phyloP scores from a whole-genome alignment of 1,140 invertebrate genomes.

The Tetranychus urticae region DNA sequence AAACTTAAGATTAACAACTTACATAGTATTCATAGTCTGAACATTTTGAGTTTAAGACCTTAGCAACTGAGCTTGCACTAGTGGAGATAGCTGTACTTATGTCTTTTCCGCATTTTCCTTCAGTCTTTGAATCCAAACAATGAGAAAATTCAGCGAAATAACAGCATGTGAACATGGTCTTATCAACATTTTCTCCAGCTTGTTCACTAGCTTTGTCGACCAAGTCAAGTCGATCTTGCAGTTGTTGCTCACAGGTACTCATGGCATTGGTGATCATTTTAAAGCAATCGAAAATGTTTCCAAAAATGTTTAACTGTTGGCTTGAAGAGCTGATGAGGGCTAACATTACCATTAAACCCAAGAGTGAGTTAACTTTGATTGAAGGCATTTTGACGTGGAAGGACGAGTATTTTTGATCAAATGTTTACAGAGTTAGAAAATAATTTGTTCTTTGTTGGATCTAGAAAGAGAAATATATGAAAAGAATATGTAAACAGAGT shows the following conservation, averaged over 20 bases:
- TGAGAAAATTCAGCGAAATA: background rate
- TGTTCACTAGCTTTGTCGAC: background rate
- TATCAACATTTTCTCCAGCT: background rate
- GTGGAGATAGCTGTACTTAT: background rate
- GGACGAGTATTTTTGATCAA: no score
- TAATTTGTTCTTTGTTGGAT: no score
- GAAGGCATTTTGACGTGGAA: no score
- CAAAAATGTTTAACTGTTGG: no score
- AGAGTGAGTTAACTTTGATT: no score
- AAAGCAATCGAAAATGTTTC: no score
- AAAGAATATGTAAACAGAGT: no score
- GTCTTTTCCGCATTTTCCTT: background rate
- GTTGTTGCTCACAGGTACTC: background rate
- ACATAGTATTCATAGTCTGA: background rate
- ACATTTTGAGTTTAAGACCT: background rate
- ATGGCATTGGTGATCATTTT: background rate
- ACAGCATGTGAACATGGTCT: background rate
- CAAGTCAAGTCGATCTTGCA: background rate
- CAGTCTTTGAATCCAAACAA: background rate
- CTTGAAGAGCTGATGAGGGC: no score
- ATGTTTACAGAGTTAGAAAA: no score
- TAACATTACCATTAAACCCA: no score
- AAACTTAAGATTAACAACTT: background rate
- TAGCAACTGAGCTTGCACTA: background rate
- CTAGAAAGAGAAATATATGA: no score